Percentiles rank a stretch among this genome's conserved stretches.
Evolutionary conservation across 2,113 vertebrate genomes (phyloP).

Genomic region (Callopanchax toddi): DNA sequence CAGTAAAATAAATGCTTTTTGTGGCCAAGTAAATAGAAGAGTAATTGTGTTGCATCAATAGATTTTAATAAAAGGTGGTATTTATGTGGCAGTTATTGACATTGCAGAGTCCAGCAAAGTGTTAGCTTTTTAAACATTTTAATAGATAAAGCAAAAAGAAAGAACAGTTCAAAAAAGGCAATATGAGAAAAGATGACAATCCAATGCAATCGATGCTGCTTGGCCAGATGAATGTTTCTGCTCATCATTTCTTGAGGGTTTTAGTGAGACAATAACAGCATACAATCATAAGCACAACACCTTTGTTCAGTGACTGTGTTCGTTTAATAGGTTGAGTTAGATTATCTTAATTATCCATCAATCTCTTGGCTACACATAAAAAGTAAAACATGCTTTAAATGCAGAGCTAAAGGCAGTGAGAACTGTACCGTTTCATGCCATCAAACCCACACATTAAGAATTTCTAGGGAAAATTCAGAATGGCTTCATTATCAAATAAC

Average conservation of each 20-base stretch:
- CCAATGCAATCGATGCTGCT: not conserved
- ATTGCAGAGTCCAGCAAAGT: not conserved
- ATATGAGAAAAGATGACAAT: not conserved
- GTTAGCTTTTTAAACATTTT: not conserved
- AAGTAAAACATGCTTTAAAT: no score
- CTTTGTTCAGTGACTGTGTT: not conserved
- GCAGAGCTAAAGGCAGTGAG: no score
- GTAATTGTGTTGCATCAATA: constrained; percentile 4
- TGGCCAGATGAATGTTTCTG: not conserved
- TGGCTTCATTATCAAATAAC: constrained; percentile 2
- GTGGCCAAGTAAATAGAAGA: not conserved
- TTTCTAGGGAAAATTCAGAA: not conserved
- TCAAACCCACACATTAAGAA: no score
- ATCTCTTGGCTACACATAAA: not conserved
- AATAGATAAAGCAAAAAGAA: no score
- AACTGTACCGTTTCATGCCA: no score
- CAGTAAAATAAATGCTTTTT: not conserved
- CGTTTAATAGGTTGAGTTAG: no score
- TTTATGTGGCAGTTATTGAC: constrained; percentile 5
- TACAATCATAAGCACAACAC: no score
- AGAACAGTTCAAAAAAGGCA: not conserved
- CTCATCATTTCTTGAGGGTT: not conserved
- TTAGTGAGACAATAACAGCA: not conserved
- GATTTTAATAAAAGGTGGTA: not conserved
- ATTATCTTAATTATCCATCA: no score